Base-by-base conservation (phyloP, 2,888 invertebrate species). In the Ophion costatus region DNA sequence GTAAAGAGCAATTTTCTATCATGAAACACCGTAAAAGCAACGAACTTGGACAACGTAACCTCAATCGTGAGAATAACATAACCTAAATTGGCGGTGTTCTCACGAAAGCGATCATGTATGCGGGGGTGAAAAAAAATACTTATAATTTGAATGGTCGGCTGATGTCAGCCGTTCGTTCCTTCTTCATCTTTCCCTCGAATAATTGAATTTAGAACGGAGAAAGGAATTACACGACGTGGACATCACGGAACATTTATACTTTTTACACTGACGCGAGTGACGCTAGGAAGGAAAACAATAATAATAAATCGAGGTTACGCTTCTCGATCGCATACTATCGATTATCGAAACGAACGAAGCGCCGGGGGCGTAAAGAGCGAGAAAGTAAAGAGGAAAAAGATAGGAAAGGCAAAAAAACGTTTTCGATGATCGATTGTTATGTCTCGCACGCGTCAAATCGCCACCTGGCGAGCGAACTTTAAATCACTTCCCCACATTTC, bases 141-240 rank as follows among this genome's bases (percentile, higher is more conserved):
- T 97, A 97, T 97, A 98, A 95, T 97, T 97, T 98, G 93, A 96
- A 98, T 64, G 97, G 97, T 87, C 98, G 96, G 90, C 96, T 95
- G 90, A 96, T 96, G 92, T 97, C 97, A 69, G 96, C 96, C 71
- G 96, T 96, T 87, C 95, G 95, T 93, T 97, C 96, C 90, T 95
- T 95, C 92, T 95, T 96, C 95, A 95, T 94, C 85, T 85, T 90
- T 87, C 83, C 86, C 87, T 61, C 66, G 42, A 22, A 51, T 56
- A 29, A 29, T 17, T 59, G 6, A 29, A 78, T 17, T 67, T 20
- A 38, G 22, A 63, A 61, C 11, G 20, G 33, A 14, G 20, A 17
- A 33, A 64, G n/a, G 7, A n/a, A 56, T 64, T 17, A 70, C 33
- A 56, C 14, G 24, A 70, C 70, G 61, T 70, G 70, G 63, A 78